Conservation (phyloP, 2,888 invertebrate species). For the Dendrolimus pini region DNA sequence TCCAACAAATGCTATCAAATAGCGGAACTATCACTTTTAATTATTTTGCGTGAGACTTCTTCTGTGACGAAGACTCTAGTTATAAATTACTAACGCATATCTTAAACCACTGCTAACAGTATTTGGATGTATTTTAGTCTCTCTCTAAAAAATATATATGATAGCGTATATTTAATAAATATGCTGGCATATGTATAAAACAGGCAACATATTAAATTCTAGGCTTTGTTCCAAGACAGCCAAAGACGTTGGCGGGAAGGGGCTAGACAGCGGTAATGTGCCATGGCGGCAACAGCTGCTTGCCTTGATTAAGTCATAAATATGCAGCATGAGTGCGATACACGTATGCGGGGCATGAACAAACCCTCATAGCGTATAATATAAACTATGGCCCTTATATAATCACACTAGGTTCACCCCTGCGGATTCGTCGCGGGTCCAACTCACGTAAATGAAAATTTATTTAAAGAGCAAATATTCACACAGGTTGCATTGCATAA, state of each 20-base stretch:
- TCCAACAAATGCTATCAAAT: too few species aligned
- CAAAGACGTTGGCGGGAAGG: background rate
- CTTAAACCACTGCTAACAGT: too few species aligned
- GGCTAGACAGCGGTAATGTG: conserved; percentile 26
- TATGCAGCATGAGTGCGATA: conserved; percentile 39
- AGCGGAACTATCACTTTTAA: too few species aligned
- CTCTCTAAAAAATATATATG: too few species aligned
- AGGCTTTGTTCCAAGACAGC: background rate
- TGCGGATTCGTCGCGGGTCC: conserved; percentile 20
- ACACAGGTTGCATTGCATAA: background rate
- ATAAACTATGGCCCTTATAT: conserved; percentile 21
- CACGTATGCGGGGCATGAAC: conserved; percentile 24
- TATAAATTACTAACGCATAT: too few species aligned
- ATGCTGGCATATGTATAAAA: background rate
- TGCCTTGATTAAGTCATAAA: conserved; percentile 47
- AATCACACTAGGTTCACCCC: conserved; percentile 26
- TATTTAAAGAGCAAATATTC: background rate
- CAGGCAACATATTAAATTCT: background rate
- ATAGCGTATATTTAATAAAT: too few species aligned
- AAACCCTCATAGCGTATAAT: conserved; percentile 14
- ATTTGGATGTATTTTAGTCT: too few species aligned
- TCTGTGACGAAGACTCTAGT: too few species aligned
- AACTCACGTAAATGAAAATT: background rate
- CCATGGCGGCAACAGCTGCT: conserved; percentile 38
- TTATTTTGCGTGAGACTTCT: too few species aligned